A percentile compares a stretch with the other conserved stretches of the same genome.
These are phyloP conservation scores for Volucella inanis DNA, from an alignment of 2,888 invertebrate species.

Conservation along the genomic window DNA sequence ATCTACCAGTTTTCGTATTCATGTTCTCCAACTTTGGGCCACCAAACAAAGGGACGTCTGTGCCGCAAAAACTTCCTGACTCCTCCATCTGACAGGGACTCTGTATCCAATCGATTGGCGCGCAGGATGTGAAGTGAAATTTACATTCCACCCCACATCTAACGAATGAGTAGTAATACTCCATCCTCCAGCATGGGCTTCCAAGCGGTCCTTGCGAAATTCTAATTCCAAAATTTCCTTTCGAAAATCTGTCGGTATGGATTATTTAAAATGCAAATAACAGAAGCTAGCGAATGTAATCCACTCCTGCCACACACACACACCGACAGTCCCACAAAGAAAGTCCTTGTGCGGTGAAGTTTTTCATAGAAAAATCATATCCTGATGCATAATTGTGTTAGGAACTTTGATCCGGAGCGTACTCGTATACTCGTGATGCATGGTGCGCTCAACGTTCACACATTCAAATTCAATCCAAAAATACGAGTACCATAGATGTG, in stretches of 20 bases:
- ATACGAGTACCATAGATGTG: no score
- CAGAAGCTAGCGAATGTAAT: constrained; percentile 59
- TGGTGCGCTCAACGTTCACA: neutral
- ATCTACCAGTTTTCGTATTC: neutral
- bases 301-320: constrained; percentile 3
- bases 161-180: constrained; percentile 44
- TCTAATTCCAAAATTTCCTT: constrained; percentile 58
- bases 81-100: constrained; percentile 48
- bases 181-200: no score
- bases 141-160: constrained; percentile 64
- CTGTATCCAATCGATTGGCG: constrained; percentile 56
- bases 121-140: constrained; percentile 58
- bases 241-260: constrained; percentile 66
- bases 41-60: constrained; percentile 47
- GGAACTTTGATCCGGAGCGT: constrained; percentile 67
- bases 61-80: constrained; percentile 58
- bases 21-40: neutral
- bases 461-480: no score
- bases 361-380: constrained; percentile 70
- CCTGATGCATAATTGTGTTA: constrained; percentile 70
- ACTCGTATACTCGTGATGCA: constrained; percentile 6
- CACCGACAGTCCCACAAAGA: constrained; percentile 9
- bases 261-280: constrained; percentile 74
- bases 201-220: constrained; percentile 6
- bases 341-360: constrained; percentile 55